A percentile compares a stretch with the other conserved stretches of the same genome.
Conservation (phyloP, 2,797 vertebrate genomes). For the Macroramphosus scolopax region DNA sequence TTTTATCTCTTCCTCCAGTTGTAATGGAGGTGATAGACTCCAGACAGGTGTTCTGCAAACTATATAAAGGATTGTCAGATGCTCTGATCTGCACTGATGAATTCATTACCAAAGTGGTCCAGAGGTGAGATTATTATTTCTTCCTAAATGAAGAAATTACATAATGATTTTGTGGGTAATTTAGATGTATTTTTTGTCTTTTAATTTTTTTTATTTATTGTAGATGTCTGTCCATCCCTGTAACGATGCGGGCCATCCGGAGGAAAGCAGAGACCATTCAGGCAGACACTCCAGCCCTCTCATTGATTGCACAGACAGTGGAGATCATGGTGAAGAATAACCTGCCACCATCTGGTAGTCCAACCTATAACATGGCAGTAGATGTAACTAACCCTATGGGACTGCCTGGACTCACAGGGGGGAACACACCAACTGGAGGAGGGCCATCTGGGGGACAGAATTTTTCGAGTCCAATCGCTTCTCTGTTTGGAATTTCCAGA, state of each 20-base stretch:
- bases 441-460: constrained; percentile 70
- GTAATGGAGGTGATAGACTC: constrained; percentile 98
- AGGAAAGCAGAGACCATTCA: constrained; percentile 99
- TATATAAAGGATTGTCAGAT: constrained; percentile 96
- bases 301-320: constrained; percentile 96
- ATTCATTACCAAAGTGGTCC: constrained; percentile 98
- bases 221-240: constrained; percentile 98
- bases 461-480: constrained; percentile 86
- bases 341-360: constrained; percentile 93
- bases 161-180: background rate
- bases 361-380: constrained; percentile 90
- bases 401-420: constrained; percentile 81
- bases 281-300: constrained; percentile 95
- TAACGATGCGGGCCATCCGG: constrained; percentile 97
- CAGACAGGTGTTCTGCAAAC: constrained; percentile 92
- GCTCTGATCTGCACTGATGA: constrained; percentile 98
- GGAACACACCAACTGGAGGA: constrained; percentile 84
- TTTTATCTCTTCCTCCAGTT: too few relatives aligned
- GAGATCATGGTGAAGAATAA: constrained; percentile 99
- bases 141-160: too few relatives aligned
- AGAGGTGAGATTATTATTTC: constrained; percentile 80
- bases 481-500: constrained; percentile 88
- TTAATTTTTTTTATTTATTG: constrained; percentile 1
- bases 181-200: background rate
- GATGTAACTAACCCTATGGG: constrained; percentile 84